Conservation (phyloP, 1,140 invertebrate genomes). For the Drosophila carrolli region DNA sequence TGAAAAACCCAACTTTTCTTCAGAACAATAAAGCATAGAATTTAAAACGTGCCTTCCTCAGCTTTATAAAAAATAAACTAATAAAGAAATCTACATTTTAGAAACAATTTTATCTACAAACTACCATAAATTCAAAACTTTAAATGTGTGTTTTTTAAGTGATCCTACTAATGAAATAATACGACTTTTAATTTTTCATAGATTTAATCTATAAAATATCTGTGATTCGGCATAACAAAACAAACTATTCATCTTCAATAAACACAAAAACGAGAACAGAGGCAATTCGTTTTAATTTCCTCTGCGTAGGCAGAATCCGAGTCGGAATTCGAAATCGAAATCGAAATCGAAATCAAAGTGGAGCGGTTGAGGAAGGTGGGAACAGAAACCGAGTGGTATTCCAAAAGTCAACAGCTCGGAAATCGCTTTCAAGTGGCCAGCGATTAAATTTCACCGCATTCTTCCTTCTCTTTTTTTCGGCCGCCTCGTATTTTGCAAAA, state of each 20-base stretch:
- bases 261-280: not conserved
- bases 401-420: conserved; percentile 46
- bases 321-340: conserved; percentile 2
- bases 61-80: too few relatives aligned
- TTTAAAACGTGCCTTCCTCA: too few relatives aligned
- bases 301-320: conserved; percentile 8
- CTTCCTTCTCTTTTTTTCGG: conserved; percentile 21
- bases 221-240: too few relatives aligned
- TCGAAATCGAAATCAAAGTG: conserved; percentile 3
- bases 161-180: too few relatives aligned
- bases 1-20: too few relatives aligned
- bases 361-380: conserved; percentile 16
- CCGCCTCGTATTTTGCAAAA: conserved; percentile 49
- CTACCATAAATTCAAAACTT: too few relatives aligned
- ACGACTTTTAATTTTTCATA: too few relatives aligned
- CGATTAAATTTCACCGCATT: conserved; percentile 77
- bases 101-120: too few relatives aligned
- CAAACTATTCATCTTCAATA: not conserved
- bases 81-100: too few relatives aligned
- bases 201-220: too few relatives aligned
- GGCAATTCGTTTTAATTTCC: not conserved
- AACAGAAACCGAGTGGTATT: conserved; percentile 46
- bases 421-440: conserved; percentile 57
- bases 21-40: too few relatives aligned
- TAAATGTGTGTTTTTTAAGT: too few relatives aligned